Percentiles rank a stretch among this genome's conserved stretches.
These are phyloP conservation scores for Dynastes maya DNA, from an alignment of 2,888 invertebrate species.

Conservation along the genomic window DNA sequence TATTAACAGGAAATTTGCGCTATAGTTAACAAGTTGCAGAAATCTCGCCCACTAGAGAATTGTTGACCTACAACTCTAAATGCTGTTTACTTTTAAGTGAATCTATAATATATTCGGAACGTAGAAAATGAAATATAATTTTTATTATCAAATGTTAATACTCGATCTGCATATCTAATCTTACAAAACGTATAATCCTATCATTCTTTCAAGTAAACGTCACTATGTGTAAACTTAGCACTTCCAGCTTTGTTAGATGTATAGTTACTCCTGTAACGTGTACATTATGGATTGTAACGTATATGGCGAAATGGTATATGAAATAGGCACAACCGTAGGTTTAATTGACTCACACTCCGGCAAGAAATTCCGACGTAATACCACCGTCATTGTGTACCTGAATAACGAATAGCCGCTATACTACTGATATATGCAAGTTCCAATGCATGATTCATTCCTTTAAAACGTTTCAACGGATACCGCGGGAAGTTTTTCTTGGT, in stretches of 20 bases:
- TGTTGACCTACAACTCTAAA: too few relatives aligned
- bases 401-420: slow-evolving; percentile 11
- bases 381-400: slow-evolving; percentile 14
- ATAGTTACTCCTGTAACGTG: too few relatives aligned
- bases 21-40: too few relatives aligned
- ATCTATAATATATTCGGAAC: too few relatives aligned
- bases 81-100: too few relatives aligned
- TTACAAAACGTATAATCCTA: too few relatives aligned
- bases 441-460: slow-evolving; percentile 28
- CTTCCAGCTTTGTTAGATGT: background rate
- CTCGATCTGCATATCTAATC: too few relatives aligned
- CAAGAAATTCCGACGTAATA: slow-evolving; percentile 23
- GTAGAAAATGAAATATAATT: too few relatives aligned
- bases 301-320: slow-evolving; percentile 17
- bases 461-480: slow-evolving; percentile 18
- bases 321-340: slow-evolving; percentile 30
- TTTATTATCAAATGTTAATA: too few relatives aligned
- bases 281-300: background rate
- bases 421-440: background rate
- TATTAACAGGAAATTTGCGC: too few relatives aligned
- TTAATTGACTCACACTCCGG: slow-evolving; percentile 27
- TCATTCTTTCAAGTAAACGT: background rate
- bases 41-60: too few relatives aligned
- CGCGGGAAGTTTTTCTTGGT: slow-evolving; percentile 9
- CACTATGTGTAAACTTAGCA: background rate